Conservation (phyloP, 2,888 invertebrate species). For the Opisthograptis luteolata region DNA sequence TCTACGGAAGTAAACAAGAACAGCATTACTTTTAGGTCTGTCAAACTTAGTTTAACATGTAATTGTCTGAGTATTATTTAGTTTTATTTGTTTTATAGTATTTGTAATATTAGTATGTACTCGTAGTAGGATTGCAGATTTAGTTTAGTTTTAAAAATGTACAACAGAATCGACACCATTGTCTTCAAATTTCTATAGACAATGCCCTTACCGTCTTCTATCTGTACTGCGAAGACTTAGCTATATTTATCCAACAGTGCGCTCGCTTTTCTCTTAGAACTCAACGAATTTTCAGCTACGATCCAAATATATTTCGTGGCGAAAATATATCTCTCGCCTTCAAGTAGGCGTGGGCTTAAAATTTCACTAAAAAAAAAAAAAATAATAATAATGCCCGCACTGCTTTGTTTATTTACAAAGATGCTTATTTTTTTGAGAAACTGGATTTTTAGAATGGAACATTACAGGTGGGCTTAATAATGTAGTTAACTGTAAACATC, state of each 20-base stretch:
- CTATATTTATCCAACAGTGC: slow-evolving; percentile 54
- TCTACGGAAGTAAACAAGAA: too few relatives aligned
- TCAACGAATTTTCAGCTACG: slow-evolving; percentile 22
- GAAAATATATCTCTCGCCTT: slow-evolving; percentile 10
- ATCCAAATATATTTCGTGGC: slow-evolving; percentile 17
- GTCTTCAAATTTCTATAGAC: not conserved
- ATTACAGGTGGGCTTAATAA: not conserved
- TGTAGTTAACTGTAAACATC: not conserved
- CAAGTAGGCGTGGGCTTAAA: slow-evolving; percentile 14
- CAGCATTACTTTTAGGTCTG: too few relatives aligned
- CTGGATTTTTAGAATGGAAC: slow-evolving; percentile 1
- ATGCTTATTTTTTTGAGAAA: slow-evolving; percentile 6
- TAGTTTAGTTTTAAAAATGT: too few relatives aligned
- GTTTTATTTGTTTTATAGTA: too few relatives aligned
- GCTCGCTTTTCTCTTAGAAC: slow-evolving; percentile 47
- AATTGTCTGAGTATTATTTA: too few relatives aligned
- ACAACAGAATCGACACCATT: too few relatives aligned
- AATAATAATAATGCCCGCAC: too few relatives aligned
- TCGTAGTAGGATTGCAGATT: too few relatives aligned
- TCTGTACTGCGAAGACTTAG: slow-evolving; percentile 14
- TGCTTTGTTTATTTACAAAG: slow-evolving; percentile 19
- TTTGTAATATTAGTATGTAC: too few relatives aligned
- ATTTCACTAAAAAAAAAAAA: too few relatives aligned
- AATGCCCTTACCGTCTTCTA: not conserved
- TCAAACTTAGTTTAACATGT: too few relatives aligned